These are phyloP conservation scores for Oligia latruncula DNA, from an alignment of 2,888 invertebrate genomes.

Conservation along the genomic window DNA sequence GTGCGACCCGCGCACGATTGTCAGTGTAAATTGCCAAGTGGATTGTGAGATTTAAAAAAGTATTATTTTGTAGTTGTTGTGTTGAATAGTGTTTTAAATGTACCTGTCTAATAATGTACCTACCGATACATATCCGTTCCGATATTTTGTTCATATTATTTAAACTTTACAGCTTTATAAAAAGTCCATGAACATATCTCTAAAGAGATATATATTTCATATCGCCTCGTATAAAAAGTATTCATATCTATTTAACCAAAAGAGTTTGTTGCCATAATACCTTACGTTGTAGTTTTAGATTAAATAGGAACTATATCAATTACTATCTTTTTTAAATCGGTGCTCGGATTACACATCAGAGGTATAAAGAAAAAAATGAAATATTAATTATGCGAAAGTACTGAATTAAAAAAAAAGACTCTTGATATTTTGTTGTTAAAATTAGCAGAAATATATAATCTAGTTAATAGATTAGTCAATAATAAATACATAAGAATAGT, in stretches of 20 bases:
- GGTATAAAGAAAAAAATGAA: slow-evolving; percentile 72
- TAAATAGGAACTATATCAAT: slow-evolving; percentile 72
- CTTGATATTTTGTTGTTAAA: slow-evolving; percentile 81
- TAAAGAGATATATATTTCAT: slow-evolving; percentile 56
- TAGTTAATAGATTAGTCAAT: slow-evolving; percentile 76
- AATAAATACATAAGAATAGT: slow-evolving; percentile 69
- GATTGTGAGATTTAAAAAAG: slow-evolving; percentile 78
- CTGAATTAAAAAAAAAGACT: slow-evolving; percentile 73
- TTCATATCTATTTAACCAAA: slow-evolving; percentile 81
- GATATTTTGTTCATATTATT: slow-evolving; percentile 57
- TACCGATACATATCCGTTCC: slow-evolving; percentile 82
- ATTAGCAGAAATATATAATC: slow-evolving; percentile 79
- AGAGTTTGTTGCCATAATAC: slow-evolving; percentile 85
- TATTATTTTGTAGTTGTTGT: slow-evolving; percentile 82
- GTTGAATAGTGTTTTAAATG: slow-evolving; percentile 78
- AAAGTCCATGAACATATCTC: slow-evolving; percentile 53
- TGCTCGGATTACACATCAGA: slow-evolving; percentile 85
- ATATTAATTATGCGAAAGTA: slow-evolving; percentile 75
- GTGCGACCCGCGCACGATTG: slow-evolving; percentile 41
- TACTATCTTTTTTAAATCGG: slow-evolving; percentile 80
- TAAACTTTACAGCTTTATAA: slow-evolving; percentile 46
- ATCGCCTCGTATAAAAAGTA: slow-evolving; percentile 52
- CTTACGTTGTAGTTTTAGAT: slow-evolving; percentile 77
- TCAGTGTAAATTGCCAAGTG: slow-evolving; percentile 63
- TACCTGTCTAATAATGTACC: slow-evolving; percentile 82